A percentile compares a stretch with the other conserved stretches of the same genome.
Evolutionary conservation across 2,113 vertebrate genomes (phyloP).

Genomic region (Eulemur macaco): DNA sequence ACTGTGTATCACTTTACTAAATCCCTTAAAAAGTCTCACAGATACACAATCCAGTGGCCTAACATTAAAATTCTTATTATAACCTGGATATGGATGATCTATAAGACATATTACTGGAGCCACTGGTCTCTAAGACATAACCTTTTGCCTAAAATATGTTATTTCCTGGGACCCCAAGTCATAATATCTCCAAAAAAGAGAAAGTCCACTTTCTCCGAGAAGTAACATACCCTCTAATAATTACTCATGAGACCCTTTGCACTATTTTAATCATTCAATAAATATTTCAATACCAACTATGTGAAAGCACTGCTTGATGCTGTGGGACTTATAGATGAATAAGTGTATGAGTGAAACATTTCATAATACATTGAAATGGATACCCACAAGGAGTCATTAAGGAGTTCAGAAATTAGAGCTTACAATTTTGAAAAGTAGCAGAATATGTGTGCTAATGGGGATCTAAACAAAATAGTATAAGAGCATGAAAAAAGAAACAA

Average conservation of each 20-base stretch:
- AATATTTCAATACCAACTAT: background rate
- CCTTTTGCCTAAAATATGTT: background rate
- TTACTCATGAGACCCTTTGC: background rate
- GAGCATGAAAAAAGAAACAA: background rate
- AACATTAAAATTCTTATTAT: background rate
- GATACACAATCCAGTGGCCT: background rate
- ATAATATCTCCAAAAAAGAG: background rate
- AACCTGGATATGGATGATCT: background rate
- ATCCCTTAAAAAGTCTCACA: background rate
- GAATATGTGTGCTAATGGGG: background rate
- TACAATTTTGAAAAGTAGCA: background rate
- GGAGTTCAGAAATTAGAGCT: background rate
- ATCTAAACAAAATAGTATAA: background rate
- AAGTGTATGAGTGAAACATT: background rate
- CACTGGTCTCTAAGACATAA: background rate
- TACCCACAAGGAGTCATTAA: background rate
- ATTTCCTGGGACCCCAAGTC: background rate
- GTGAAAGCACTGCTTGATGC: background rate
- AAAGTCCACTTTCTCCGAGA: background rate
- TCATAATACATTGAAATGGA: slow-evolving; percentile 25
- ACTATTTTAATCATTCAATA: background rate
- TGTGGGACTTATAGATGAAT: background rate
- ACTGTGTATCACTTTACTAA: background rate
- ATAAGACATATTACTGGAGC: background rate
- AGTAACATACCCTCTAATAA: background rate